Percentiles rank a stretch among this genome's conserved stretches.
Evolutionary conservation across 2,113 vertebrate species (phyloP).

Genomic region (Xiphophorus couchianus): DNA sequence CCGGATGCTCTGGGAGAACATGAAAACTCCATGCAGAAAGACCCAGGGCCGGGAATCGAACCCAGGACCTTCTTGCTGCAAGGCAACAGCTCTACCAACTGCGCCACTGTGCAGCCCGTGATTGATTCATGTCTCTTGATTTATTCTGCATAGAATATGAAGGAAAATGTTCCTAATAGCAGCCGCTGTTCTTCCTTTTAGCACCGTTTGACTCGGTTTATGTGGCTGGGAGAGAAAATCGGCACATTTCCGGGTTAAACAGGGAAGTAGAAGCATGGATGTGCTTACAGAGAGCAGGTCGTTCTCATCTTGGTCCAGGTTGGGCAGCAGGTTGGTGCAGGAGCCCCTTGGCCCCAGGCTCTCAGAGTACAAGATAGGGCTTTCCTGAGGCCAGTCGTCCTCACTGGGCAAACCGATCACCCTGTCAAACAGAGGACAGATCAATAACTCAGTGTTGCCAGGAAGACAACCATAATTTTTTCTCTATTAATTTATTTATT

Average conservation of each 20-base stretch:
- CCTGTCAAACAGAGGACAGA: conserved; percentile 46
- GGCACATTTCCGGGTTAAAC: background rate
- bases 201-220: background rate
- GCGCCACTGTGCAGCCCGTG: background rate
- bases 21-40: no score
- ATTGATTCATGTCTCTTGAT: background rate
- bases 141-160: background rate
- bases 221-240: background rate
- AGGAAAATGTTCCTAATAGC: background rate
- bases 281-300: conserved; percentile 74
- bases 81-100: no score
- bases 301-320: conserved; percentile 58
- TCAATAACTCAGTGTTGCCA: background rate
- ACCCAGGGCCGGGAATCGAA: no score
- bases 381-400: conserved; percentile 78
- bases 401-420: conserved; percentile 73
- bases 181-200: background rate
- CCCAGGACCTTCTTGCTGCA: no score
- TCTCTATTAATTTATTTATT: no score
- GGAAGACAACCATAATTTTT: no score
- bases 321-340: conserved; percentile 55
- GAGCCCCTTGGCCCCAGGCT: conserved; percentile 42
- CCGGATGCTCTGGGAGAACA: no score
- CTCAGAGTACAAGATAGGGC: conserved; percentile 61
- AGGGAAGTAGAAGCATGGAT: conserved; percentile 3